Evolutionary conservation across 2,113 vertebrate genomes (phyloP).

Genomic region (Alethe castanea): DNA sequence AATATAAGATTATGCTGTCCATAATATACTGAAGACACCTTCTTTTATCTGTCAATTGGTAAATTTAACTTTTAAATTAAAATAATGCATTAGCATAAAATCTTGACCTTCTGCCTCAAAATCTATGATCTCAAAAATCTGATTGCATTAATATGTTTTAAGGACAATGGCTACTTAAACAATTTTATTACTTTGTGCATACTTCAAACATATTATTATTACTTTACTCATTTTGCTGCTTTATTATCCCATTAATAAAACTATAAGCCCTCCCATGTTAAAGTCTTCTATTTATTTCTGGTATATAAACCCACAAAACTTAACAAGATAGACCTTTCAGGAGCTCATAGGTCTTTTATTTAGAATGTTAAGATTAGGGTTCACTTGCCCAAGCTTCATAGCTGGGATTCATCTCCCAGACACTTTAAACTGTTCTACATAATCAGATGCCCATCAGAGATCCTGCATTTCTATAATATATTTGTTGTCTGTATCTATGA

Average conservation of each 20-base stretch:
- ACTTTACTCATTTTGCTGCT: not conserved
- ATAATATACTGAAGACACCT: not conserved
- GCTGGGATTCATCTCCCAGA: not conserved
- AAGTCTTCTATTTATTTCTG: not conserved
- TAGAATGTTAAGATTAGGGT: not conserved
- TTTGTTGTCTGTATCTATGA: not conserved
- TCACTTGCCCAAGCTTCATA: not conserved
- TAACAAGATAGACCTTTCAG: not conserved
- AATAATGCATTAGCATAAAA: not conserved
- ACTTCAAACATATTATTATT: not conserved
- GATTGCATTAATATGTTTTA: not conserved
- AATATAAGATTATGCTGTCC: not conserved
- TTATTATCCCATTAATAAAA: not conserved
- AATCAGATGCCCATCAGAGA: not conserved
- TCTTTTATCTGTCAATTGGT: not conserved
- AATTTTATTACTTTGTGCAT: not conserved
- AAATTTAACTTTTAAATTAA: not conserved
- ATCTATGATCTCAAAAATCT: not conserved
- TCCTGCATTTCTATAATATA: fast-evolving
- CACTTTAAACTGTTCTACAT: not conserved
- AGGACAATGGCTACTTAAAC: not conserved
- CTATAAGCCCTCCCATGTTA: not conserved
- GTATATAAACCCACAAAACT: not conserved
- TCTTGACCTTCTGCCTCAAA: not conserved
- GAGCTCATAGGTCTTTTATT: not conserved